Conservation (phyloP, 2,888 invertebrate species). For the Mayetiola destructor region DNA sequence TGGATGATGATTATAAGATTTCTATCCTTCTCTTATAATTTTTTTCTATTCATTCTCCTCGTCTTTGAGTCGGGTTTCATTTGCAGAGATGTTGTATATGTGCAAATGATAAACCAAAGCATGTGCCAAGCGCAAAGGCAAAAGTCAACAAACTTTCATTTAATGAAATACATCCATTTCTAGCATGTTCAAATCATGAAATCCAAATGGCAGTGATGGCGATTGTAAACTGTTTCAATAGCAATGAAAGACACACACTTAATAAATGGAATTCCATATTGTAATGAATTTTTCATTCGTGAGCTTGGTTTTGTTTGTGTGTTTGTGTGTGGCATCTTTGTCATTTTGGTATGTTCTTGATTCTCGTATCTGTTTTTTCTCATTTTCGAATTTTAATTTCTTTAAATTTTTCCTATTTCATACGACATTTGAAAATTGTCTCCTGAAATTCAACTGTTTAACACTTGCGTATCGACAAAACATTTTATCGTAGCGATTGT, state of each 20-base stretch:
- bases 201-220: background rate
- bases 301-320: background rate
- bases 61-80: background rate
- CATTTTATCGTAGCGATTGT: background rate
- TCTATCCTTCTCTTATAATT: background rate
- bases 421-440: background rate
- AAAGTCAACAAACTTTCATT: constrained; percentile 9
- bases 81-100: background rate
- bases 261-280: background rate
- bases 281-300: constrained; percentile 6
- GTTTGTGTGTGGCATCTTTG: background rate
- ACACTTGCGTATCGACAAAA: constrained; percentile 5
- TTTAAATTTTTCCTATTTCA: background rate
- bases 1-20: constrained; percentile 5
- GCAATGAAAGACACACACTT: background rate
- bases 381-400: too few species aligned
- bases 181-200: too few species aligned
- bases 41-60: background rate
- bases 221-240: background rate
- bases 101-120: background rate
- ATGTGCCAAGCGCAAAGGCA: background rate
- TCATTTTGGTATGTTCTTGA: background rate
- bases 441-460: background rate
- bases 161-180: constrained; percentile 4
- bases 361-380: background rate